Evolutionary conservation across 2,797 vertebrate species (phyloP), one percentile per base, ranked within the genome.

Genomic region (Buceros bicornis): DNA sequence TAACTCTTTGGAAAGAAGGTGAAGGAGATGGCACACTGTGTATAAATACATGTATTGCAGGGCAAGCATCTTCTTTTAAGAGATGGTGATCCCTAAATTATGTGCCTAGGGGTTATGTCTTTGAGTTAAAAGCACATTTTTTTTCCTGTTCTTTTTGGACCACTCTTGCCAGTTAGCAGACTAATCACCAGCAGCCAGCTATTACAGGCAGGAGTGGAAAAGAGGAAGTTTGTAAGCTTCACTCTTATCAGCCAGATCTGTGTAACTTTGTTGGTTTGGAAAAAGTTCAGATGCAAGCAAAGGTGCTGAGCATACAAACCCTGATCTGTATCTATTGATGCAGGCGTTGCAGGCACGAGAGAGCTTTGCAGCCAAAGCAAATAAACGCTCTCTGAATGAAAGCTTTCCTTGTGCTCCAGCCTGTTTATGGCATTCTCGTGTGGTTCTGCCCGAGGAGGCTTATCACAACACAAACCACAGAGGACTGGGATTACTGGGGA

Each of bases 151-250:
- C 22, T 65, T 82, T 87, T 84, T 67, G 56, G 89, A 92, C 85
- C 80, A 91, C 64, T 58, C 77, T 95, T 95, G 57, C 82, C 95
- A 96, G 95, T 94, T 91, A 95, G 82, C 83, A 93, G 77, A 78
- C 22, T 88, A 89, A 91, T 90, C 76, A 87, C 70, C 14, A 7
- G 70, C 57, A 97, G 50, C 24, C 77, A 80, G 82, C 35, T 67
- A 65, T 87, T 95, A 62, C 8, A 95, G 78, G 64, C 10, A 3
- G 43, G 91, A 85, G 78, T 33, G 2, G 13, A 73, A 94, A 92
- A 67, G 65, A 90, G 78, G 72, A 96, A 87, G 22, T 56, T 76
- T 78, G 40, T 74, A 62, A 83, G 40, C 40, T 91, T 74, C 70
- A 82, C 79, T 84, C 43, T 16, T 62, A 86, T 40, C 74, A 74